These are phyloP conservation scores for Patella vulgata DNA, from an alignment of 1,140 invertebrate species.

Conservation along the genomic window DNA sequence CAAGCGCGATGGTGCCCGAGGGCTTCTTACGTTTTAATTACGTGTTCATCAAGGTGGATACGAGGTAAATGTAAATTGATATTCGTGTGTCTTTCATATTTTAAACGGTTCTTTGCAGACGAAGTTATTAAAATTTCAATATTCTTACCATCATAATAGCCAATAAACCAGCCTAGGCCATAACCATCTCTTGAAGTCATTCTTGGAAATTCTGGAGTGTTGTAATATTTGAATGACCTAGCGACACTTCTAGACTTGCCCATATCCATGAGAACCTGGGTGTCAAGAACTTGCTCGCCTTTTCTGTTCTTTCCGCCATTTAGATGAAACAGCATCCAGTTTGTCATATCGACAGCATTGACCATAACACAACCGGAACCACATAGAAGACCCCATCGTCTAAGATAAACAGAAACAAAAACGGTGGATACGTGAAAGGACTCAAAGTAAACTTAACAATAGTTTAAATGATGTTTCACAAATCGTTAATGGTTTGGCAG, in stretches of 20 bases:
- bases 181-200: conserved; percentile 18
- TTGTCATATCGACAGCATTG: conserved; percentile 33
- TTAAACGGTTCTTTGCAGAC: no score
- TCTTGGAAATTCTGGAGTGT: conserved; percentile 18
- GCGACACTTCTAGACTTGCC: not conserved
- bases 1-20: no score
- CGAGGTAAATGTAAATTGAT: no score
- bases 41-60: no score
- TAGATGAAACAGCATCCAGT: conserved; percentile 37
- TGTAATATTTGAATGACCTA: conserved; percentile 14
- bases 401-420: conserved; percentile 8
- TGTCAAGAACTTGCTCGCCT: conserved; percentile 2
- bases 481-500: not conserved
- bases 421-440: no score
- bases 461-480: no score
- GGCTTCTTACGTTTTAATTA: no score
- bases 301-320: conserved; percentile 13
- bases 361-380: conserved; percentile 28
- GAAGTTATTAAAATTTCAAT: no score
- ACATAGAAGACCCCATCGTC: conserved; percentile 27
- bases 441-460: no score
- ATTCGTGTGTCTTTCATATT: no score
- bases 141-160: conserved; percentile 26
- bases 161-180: conserved; percentile 29
- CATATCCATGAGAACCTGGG: conserved; percentile 1